These are phyloP conservation scores for Platalea minor DNA, from an alignment of 2,797 vertebrate species.

Conservation along the genomic window DNA sequence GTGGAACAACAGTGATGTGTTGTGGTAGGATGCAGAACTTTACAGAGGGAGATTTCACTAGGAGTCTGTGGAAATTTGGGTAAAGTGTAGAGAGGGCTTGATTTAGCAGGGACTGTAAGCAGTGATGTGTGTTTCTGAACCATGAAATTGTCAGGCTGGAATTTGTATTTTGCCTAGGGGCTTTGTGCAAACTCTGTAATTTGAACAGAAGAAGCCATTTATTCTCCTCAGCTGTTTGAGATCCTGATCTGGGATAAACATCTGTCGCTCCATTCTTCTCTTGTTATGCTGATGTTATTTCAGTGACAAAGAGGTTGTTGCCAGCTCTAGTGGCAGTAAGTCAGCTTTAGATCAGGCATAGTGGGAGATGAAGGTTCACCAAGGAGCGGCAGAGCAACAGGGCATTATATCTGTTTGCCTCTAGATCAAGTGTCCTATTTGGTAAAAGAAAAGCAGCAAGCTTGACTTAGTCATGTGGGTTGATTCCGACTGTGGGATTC, in stretches of 20 bases:
- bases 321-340: background rate
- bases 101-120: background rate
- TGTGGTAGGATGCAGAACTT: background rate
- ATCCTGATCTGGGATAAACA: background rate
- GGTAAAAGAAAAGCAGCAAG: background rate
- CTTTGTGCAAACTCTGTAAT: background rate
- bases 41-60: background rate
- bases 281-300: background rate
- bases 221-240: background rate
- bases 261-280: background rate
- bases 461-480: background rate
- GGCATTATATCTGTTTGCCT: background rate
- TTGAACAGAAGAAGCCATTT: background rate
- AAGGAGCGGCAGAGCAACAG: background rate
- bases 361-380: background rate
- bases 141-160: background rate
- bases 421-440: background rate
- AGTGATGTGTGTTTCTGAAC: background rate
- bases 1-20: fast-evolving
- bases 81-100: background rate
- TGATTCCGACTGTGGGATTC: background rate
- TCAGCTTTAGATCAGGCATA: background rate
- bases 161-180: background rate
- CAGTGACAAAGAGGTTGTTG: background rate
- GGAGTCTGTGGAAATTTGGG: background rate